These are phyloP conservation scores for Polietes domitor DNA, from an alignment of 2,888 invertebrate genomes.

Conservation along the genomic window DNA sequence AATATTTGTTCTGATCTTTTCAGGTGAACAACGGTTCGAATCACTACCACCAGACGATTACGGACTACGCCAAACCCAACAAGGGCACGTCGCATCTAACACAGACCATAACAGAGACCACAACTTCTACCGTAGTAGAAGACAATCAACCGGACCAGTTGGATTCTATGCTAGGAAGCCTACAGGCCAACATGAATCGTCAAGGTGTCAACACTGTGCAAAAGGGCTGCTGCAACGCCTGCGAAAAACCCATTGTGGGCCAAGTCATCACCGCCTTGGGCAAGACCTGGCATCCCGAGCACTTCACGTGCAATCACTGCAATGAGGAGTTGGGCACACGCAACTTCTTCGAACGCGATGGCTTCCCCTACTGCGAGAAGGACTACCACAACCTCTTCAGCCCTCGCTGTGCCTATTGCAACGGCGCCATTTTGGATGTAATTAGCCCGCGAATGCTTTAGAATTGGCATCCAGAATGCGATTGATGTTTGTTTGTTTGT, in stretches of 20 bases:
- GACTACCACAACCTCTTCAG: slow-evolving; percentile 99
- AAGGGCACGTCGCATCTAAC: slow-evolving; percentile 82
- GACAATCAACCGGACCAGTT: slow-evolving; percentile 81
- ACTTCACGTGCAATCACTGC: slow-evolving; percentile 99
- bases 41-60: slow-evolving; percentile 85
- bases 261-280: slow-evolving; percentile 96
- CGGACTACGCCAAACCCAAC: slow-evolving; percentile 87
- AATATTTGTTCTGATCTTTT: slow-evolving; percentile 57
- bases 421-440: slow-evolving; percentile 99
- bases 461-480: background rate
- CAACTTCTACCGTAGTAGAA: slow-evolving; percentile 77
- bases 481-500: slow-evolving; percentile 25
- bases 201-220: slow-evolving; percentile 99
- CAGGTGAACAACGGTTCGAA: slow-evolving; percentile 84
- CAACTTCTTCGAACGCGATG: slow-evolving; percentile 99
- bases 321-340: slow-evolving; percentile 97
- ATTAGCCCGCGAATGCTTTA: slow-evolving; percentile 44
- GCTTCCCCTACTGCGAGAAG: slow-evolving; percentile 97
- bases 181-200: slow-evolving; percentile 98
- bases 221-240: slow-evolving; percentile 99
- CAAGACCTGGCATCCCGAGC: slow-evolving; percentile 99
- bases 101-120: slow-evolving; percentile 79
- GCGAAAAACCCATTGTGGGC: slow-evolving; percentile 99
- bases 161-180: slow-evolving; percentile 83
- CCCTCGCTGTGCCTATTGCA: slow-evolving; percentile 98